Evolutionary conservation across 2,888 invertebrate species (phyloP).

Genomic region (Leucophenga maculata): DNA sequence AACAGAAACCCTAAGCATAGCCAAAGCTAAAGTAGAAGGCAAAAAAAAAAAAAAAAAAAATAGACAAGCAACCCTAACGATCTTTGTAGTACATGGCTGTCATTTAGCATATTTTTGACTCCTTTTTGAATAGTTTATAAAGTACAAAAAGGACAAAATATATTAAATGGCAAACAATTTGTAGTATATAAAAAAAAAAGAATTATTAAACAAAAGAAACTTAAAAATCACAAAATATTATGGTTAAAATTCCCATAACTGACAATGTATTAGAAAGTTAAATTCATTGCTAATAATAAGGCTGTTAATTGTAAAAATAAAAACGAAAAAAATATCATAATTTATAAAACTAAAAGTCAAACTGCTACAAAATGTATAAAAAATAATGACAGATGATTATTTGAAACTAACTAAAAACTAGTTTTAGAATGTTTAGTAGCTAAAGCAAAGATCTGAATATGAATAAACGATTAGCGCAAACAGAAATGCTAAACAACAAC

Average conservation of each 20-base stretch:
- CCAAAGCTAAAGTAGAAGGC: slow-evolving; percentile 4
- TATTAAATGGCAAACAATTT: too few relatives aligned
- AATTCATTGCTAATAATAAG: slow-evolving; percentile 64
- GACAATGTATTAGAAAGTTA: slow-evolving; percentile 27
- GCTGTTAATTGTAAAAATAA: slow-evolving; percentile 69
- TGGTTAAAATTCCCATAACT: neutral
- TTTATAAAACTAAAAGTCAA: slow-evolving; percentile 25
- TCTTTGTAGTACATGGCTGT: slow-evolving; percentile 37
- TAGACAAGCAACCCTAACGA: slow-evolving; percentile 26
- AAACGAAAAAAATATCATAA: slow-evolving; percentile 51
- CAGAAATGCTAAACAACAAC: slow-evolving; percentile 14
- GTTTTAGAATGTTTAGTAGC: slow-evolving; percentile 42
- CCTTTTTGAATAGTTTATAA: too few relatives aligned
- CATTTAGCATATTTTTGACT: too few relatives aligned
- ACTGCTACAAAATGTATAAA: slow-evolving; percentile 29
- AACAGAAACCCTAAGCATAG: slow-evolving; percentile 9
- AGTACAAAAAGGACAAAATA: slow-evolving; percentile 15
- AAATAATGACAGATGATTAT: slow-evolving; percentile 45
- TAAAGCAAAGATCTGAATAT: slow-evolving; percentile 35
- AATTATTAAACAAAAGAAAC: slow-evolving; percentile 14
- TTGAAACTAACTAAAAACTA: slow-evolving; percentile 34
- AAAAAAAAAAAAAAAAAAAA: too few relatives aligned
- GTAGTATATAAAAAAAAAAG: slow-evolving; percentile 21
- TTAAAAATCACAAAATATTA: slow-evolving; percentile 28
- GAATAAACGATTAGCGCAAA: slow-evolving; percentile 25